These are phyloP conservation scores for Poliocrania exsul DNA, from an alignment of 2,797 vertebrate genomes.

Conservation along the genomic window DNA sequence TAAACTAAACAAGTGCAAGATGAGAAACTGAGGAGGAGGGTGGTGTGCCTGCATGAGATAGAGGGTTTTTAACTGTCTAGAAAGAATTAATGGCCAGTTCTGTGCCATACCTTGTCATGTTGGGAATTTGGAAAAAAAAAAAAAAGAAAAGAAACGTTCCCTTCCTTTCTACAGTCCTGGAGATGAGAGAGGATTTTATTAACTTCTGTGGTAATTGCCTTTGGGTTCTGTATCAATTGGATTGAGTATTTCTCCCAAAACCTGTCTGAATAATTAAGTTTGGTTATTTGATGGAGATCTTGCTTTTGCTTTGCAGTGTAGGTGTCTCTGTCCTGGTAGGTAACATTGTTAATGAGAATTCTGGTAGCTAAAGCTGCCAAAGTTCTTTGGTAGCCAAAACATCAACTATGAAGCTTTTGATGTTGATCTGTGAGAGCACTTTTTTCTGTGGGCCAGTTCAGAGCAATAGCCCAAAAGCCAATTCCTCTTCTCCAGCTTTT, in stretches of 20 bases:
- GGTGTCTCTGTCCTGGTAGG: not conserved
- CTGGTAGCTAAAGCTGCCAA: not conserved
- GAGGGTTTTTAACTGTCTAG: slow-evolving; percentile 29
- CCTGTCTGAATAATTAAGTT: not conserved
- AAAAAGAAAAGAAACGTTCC: not conserved
- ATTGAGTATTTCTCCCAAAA: not conserved
- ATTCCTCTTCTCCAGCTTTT: not conserved
- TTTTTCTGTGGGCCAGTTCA: not conserved
- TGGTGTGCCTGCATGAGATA: not conserved
- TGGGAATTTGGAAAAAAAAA: not conserved
- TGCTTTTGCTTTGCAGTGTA: not conserved
- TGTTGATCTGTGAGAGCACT: not conserved
- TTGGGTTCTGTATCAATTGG: not conserved
- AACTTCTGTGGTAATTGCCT: not conserved
- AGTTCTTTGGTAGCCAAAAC: not conserved
- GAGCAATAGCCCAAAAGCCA: not conserved
- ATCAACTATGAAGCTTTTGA: not conserved
- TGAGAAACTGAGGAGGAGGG: slow-evolving; percentile 72
- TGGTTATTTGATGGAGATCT: not conserved
- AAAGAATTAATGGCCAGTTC: slow-evolving; percentile 41
- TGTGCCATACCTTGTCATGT: not conserved
- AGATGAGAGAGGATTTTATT: not conserved
- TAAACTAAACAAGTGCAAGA: slow-evolving; percentile 81
- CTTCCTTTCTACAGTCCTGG: not conserved
- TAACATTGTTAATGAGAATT: not conserved